Evolutionary conservation across 2,888 invertebrate genomes (phyloP).

Genomic region (Melanargia galathea): DNA sequence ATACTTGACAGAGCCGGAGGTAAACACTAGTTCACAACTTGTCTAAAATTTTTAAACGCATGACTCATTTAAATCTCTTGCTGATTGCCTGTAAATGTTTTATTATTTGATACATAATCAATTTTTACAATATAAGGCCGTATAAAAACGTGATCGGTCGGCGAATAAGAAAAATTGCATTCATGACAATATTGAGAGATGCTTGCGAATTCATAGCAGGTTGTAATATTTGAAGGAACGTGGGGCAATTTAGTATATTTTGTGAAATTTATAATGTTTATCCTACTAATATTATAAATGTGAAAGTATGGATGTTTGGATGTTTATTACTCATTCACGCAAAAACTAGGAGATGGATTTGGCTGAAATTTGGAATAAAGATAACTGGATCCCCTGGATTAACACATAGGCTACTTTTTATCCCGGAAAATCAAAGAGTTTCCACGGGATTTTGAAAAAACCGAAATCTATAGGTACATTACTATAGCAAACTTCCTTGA

Average conservation of each 20-base stretch:
- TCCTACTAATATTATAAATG: too few species aligned
- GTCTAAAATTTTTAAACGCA: not conserved
- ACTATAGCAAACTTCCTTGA: too few species aligned
- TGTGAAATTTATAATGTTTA: not conserved
- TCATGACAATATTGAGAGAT: conserved; percentile 29
- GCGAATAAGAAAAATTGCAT: conserved; percentile 30
- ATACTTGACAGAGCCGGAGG: not conserved
- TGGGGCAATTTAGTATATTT: conserved; percentile 8
- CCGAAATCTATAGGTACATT: too few species aligned
- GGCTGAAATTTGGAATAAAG: too few species aligned
- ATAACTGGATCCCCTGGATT: too few species aligned
- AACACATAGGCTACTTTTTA: too few species aligned
- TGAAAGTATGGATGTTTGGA: too few species aligned
- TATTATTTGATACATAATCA: conserved; percentile 33
- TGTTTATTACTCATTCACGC: too few species aligned
- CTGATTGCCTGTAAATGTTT: conserved; percentile 34
- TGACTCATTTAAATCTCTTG: conserved; percentile 26
- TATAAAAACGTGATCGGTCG: conserved; percentile 31
- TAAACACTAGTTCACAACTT: not conserved
- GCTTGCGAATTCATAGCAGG: conserved; percentile 19
- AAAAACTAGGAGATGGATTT: too few species aligned
- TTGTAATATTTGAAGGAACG: not conserved
- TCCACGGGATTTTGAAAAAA: too few species aligned
- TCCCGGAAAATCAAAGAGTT: too few species aligned
- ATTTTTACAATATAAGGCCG: conserved; percentile 31